Percentiles rank a stretch among this genome's conserved stretches.
Conservation (phyloP, 2,113 vertebrate species). For the Bagarius yarrelli region DNA sequence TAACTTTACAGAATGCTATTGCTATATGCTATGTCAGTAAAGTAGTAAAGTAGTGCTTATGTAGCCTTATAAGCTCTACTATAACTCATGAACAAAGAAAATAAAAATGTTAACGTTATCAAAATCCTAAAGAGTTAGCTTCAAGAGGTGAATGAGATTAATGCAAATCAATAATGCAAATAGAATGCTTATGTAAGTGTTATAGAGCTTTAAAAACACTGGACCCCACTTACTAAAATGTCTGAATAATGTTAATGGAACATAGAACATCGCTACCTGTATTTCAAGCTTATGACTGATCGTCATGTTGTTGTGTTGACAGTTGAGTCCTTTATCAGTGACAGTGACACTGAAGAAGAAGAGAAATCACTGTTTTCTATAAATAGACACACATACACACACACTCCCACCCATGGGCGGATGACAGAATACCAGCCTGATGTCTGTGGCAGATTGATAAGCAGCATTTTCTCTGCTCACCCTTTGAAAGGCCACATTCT, state of each 20-base stretch:
- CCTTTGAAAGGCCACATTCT: constrained; percentile 53
- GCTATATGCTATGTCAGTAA: too few species aligned
- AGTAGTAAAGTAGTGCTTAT: too few species aligned
- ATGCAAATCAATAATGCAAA: too few species aligned
- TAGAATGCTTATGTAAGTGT: too few species aligned
- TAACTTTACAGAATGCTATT: too few species aligned
- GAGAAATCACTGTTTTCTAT: constrained; percentile 24
- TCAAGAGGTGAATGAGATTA: too few species aligned
- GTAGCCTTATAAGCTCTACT: too few species aligned
- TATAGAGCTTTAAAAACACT: neutral
- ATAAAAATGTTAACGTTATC: too few species aligned
- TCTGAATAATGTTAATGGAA: neutral
- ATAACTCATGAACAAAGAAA: too few species aligned
- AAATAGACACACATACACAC: constrained; percentile 15
- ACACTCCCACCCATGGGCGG: constrained; percentile 9
- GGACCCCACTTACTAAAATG: neutral
- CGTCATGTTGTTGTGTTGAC: constrained; percentile 13
- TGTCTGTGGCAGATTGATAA: constrained; percentile 46
- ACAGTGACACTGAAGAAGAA: constrained; percentile 27
- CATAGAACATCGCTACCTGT: too few species aligned
- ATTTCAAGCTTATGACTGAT: neutral
- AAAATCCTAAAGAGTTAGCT: too few species aligned
- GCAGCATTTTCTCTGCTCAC: constrained; percentile 38
- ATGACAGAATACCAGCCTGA: constrained; percentile 19
- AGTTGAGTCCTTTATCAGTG: constrained; percentile 22